These are phyloP conservation scores for Epinotia brunnichana DNA, from an alignment of 2,888 invertebrate species.

Conservation along the genomic window DNA sequence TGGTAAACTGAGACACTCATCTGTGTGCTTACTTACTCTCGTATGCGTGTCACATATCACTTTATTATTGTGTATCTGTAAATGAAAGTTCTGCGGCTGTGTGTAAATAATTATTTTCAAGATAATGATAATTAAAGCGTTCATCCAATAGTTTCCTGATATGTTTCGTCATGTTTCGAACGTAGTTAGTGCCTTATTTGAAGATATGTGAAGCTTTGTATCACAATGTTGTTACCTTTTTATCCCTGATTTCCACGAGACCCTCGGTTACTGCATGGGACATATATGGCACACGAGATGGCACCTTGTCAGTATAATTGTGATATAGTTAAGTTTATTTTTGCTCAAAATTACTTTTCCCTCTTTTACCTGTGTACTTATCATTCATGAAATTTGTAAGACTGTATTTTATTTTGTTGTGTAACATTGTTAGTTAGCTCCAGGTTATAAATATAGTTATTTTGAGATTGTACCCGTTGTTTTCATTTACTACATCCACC, in stretches of 20 bases:
- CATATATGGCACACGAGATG: conserved; percentile 56
- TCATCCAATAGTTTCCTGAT: conserved; percentile 36
- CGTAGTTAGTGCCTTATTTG: conserved; percentile 73
- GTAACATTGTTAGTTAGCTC: conserved; percentile 79
- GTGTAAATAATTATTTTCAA: conserved; percentile 43
- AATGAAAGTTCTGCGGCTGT: conserved; percentile 45
- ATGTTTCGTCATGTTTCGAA: conserved; percentile 40
- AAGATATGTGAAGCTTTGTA: conserved; percentile 36
- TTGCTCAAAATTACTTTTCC: conserved; percentile 75
- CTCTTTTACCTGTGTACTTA: conserved; percentile 78
- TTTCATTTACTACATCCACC: conserved; percentile 52
- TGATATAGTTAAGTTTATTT: conserved; percentile 74
- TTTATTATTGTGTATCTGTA: conserved; percentile 62
- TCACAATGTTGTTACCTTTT: conserved; percentile 31
- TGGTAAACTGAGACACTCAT: conserved; percentile 52
- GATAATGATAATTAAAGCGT: conserved; percentile 36
- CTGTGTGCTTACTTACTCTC: conserved; percentile 58
- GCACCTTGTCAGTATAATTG: conserved; percentile 66
- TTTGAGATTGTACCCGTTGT: conserved; percentile 65
- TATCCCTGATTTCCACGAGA: conserved; percentile 14
- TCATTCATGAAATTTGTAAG: conserved; percentile 82
- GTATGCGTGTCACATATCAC: conserved; percentile 68
- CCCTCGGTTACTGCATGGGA: not conserved
- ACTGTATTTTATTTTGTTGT: conserved; percentile 83
- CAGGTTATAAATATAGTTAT: conserved; percentile 82